Conservation (phyloP, 2,113 vertebrate genomes). For the Entomyzon cyanotis region DNA sequence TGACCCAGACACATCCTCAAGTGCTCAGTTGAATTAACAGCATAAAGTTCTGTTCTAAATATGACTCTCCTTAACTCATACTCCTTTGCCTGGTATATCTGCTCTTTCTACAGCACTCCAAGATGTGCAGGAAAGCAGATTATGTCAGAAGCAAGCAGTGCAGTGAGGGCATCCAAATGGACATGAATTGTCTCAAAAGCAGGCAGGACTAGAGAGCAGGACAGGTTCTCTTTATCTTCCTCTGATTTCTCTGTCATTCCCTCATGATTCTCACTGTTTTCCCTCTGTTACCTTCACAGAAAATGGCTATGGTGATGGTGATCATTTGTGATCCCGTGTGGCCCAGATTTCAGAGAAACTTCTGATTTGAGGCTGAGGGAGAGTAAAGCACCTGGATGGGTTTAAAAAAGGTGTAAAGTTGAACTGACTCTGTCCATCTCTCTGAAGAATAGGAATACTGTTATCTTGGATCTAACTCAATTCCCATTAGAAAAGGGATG, state of each 20-base stretch:
- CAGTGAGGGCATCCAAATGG: neutral
- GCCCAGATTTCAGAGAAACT: neutral
- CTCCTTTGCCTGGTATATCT: neutral
- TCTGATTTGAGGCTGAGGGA: neutral
- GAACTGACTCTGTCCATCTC: neutral
- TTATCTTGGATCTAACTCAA: neutral
- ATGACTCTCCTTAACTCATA: neutral
- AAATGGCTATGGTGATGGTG: neutral
- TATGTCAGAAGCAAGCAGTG: neutral
- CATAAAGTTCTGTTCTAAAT: neutral
- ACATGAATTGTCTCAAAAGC: neutral
- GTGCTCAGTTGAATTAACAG: neutral
- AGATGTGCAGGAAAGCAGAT: neutral
- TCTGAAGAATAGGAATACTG: neutral
- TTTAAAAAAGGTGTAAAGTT: neutral
- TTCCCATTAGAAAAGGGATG: neutral
- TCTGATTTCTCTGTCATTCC: neutral
- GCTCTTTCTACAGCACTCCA: neutral
- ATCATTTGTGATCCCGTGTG: neutral
- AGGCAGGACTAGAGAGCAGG: neutral
- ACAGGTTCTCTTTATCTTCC: neutral
- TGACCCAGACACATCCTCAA: slow-evolving; percentile 29
- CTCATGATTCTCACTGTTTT: neutral
- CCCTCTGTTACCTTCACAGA: neutral
- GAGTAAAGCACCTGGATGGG: neutral